Base-by-base conservation (phyloP, 2,888 invertebrate species). In the Xestia rhomboidea region DNA sequence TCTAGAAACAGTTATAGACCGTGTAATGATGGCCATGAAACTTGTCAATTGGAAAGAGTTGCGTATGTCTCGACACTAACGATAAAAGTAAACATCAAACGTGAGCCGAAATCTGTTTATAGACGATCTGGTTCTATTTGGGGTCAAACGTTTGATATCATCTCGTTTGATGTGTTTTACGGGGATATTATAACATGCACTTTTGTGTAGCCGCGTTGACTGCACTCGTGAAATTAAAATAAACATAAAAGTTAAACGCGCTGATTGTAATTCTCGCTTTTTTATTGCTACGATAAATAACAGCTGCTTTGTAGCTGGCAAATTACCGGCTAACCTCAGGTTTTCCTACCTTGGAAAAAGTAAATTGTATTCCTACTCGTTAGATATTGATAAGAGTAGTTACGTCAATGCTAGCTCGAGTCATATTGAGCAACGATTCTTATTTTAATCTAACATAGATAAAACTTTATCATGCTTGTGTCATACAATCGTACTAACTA, bases 141-240 rank as follows among this genome's bases (percentile, higher is more conserved):
- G 93, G 93, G 93, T 94, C 93, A 93, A 92, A 90, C 93, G 92
- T 94, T 95, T 93, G 92, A 93, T 94, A 93, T 91, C 84, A 91
- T 89, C 90, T 88, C 89, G 91, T 95, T 95, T 95, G 94, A 95
- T 95, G 94, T 95, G 92, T 94, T 95, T 93, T 93, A 94, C 92
- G 88, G 83, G 76, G 79, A 81, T 84, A 81, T 87, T 88, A 89
- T 86, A 89, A 87, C 87, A 78, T 83, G 84, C 87, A 83, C 86
- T 80, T 78, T 88, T 86, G 83, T 85, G 81, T 80, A 81, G 68
- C 68, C 66, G 75, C 64, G 76, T 78, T 72, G 49, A 68, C 73
- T 84, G 73, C 70, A 76, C 77, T 79, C 54, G 62, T 71, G 73
- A 79, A 81, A 77, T 78, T 76, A 71, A 79, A 78, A 83, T 67